Evolutionary conservation across 2,797 vertebrate species (phyloP), one percentile per base, ranked within the genome.

Genomic region (Apogon talboti): DNA sequence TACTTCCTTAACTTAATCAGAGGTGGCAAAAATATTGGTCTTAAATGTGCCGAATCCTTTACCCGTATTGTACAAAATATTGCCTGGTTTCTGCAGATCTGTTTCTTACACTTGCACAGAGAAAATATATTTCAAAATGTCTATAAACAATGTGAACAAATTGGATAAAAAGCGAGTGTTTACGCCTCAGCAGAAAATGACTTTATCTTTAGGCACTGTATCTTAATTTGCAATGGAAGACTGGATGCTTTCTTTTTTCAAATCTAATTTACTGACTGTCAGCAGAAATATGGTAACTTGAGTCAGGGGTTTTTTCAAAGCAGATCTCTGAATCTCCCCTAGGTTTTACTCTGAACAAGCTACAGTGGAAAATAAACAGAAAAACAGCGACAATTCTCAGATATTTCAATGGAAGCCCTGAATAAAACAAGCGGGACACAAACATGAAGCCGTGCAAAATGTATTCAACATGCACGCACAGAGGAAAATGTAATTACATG

Each of bases 251-350:
- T 41, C 42, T 72, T 55, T 42, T 66, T 60, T 67, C 61, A 54
- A 40, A 72, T 66, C 30, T 71, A 70, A 78, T 79, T 80, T 58
- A 63, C 66, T 11, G 51, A 56, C 63, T 72, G 67, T 84, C 69
- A 82, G 78, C 81, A 81, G 38, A 79, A 78, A 68, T 41, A 30
- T 16, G 41, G 15, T 24, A 74, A 79, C 78, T 76, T 54, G 62
- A 81, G 67, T 74, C 54, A 55, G 67, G 78, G 75, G n/a, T 63
- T 71, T 64, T 80, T 74, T 43, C 56, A 60, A 63, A 73, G 67
- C 43, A 58, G 57, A 78, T 66, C 55, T 78, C 18, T 64, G 55
- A 69, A 71, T 60, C 28, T 69, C 71, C 73, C 53, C 0, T 1
- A 66, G 76, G 66, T 77, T 52, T 41, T 13, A 50, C 49, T 62